Evolutionary conservation across 2,113 vertebrate species (phyloP).

Genomic region (Pyrgilauda ruficollis): DNA sequence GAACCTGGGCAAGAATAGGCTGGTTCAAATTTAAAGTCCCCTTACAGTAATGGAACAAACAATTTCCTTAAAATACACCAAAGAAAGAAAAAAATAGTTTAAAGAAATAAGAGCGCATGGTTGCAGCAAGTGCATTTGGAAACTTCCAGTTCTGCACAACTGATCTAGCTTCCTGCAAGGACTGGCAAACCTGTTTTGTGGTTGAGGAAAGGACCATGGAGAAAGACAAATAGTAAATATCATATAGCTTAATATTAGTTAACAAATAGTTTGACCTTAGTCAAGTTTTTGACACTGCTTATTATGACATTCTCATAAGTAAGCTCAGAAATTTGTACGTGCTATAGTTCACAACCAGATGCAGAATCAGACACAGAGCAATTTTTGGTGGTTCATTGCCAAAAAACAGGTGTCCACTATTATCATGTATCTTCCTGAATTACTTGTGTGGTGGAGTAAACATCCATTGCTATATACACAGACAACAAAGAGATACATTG

Average conservation of each 20-base stretch:
- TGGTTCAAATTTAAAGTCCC: neutral
- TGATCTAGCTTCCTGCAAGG: neutral
- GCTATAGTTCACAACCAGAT: neutral
- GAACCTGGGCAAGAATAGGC: neutral
- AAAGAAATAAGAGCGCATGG: neutral
- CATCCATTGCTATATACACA: neutral
- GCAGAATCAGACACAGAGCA: neutral
- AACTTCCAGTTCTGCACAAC: neutral
- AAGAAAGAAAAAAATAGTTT: neutral
- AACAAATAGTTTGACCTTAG: neutral
- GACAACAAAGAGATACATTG: neutral
- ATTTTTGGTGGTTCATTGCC: neutral
- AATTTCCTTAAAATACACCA: neutral
- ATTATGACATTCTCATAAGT: neutral
- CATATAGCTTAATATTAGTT: neutral
- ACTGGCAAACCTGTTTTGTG: neutral
- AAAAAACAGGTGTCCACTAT: neutral
- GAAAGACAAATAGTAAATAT: neutral
- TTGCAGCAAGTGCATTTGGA: neutral
- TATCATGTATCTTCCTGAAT: neutral
- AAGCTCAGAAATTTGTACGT: neutral
- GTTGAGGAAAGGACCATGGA: neutral
- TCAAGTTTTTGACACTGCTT: neutral
- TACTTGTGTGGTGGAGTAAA: neutral
- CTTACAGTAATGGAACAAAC: neutral